Evolutionary conservation across 2,888 invertebrate species (phyloP).

Genomic region (Apotomis capreana): DNA sequence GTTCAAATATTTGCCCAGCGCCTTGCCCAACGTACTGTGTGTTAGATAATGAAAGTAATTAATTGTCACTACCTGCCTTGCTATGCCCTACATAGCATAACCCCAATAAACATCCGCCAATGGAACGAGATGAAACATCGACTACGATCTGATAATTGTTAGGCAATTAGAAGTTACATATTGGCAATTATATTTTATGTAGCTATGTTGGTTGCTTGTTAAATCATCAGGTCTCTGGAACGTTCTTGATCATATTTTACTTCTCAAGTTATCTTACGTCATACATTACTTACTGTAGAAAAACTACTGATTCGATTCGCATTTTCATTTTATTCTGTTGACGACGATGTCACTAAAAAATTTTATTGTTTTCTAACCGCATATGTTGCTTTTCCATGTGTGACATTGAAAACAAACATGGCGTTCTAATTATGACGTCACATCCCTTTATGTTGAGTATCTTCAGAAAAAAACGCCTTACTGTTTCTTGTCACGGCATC

Average conservation of each 20-base stretch:
- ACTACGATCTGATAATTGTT: constrained; percentile 50
- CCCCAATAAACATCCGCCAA: constrained; percentile 59
- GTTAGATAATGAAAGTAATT: constrained; percentile 60
- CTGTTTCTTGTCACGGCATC: constrained; percentile 8
- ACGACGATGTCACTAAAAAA: too few relatives aligned
- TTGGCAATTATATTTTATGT: constrained; percentile 30
- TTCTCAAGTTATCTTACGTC: constrained; percentile 1
- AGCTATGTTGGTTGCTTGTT: constrained; percentile 3
- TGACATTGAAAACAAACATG: too few relatives aligned
- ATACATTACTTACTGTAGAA: background rate
- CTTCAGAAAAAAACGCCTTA: background rate
- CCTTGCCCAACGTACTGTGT: constrained; percentile 45
- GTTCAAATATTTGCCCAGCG: constrained; percentile 43
- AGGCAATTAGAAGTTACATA: constrained; percentile 49
- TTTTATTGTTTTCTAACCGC: too few relatives aligned
- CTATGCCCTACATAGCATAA: constrained; percentile 65
- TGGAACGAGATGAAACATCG: constrained; percentile 52
- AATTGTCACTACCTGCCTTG: constrained; percentile 56
- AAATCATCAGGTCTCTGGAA: constrained; percentile 19
- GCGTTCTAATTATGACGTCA: background rate
- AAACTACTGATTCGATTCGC: background rate
- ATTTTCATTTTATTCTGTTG: background rate
- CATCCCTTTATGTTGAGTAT: background rate
- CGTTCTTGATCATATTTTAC: constrained; percentile 12
- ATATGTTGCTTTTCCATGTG: too few relatives aligned